Percentiles rank a stretch among this genome's conserved stretches.
Evolutionary conservation across 2,797 vertebrate genomes (phyloP).

Genomic region (Sebastiscus tertius): DNA sequence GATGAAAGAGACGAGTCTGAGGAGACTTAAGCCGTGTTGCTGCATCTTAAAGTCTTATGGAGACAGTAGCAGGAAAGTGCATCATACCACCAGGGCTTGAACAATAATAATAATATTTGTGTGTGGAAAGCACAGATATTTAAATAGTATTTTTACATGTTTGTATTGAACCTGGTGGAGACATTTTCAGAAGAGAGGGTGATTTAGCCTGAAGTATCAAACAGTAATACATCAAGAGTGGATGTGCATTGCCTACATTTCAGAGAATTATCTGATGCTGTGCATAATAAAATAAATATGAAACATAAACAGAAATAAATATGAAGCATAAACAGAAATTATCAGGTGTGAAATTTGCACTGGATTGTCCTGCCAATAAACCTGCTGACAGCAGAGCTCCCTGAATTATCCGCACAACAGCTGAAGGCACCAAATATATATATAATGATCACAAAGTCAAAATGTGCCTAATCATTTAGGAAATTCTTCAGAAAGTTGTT

Average conservation of each 20-base stretch:
- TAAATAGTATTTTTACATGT: not conserved
- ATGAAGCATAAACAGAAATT: not conserved
- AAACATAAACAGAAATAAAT: not conserved
- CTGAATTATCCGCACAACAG: not conserved
- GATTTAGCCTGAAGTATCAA: not conserved
- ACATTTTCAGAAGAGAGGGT: not conserved
- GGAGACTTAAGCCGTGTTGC: slow-evolving; percentile 26
- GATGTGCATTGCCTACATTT: not conserved
- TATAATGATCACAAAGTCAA: not conserved
- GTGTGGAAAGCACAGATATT: not conserved
- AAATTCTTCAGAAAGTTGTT: not conserved
- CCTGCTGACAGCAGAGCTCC: not conserved
- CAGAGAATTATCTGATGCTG: not conserved
- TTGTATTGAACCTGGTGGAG: not conserved
- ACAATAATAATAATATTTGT: not conserved
- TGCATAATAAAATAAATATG: not conserved
- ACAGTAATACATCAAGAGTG: not conserved
- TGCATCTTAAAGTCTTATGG: slow-evolving; percentile 27
- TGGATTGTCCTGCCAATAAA: not conserved
- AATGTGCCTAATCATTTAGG: not conserved
- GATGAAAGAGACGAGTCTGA: slow-evolving; percentile 26
- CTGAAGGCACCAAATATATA: not conserved
- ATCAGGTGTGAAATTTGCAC: not conserved
- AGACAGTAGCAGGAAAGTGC: not conserved
- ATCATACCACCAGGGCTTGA: not conserved